phyloP scores from a whole-genome alignment of 2,797 vertebrate genomes.

The Alexandromys oeconomus region DNA sequence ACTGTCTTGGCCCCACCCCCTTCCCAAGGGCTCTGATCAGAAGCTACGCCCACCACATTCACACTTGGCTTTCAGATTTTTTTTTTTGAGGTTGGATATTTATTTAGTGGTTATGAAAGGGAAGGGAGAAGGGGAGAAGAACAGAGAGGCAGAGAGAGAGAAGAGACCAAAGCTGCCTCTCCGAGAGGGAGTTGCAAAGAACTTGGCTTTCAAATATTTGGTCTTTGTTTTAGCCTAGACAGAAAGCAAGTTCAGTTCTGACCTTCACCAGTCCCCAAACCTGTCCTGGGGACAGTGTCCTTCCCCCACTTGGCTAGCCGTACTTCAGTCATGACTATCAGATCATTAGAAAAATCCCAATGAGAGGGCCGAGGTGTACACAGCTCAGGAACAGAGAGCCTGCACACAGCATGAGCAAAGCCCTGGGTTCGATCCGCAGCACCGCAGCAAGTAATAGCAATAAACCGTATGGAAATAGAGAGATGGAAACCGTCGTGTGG shows the following conservation, averaged over 20 bases:
- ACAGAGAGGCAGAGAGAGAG: too few relatives aligned
- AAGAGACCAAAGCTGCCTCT: too few relatives aligned
- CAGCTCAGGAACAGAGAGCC: neutral
- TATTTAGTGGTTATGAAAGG: too few relatives aligned
- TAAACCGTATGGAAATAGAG: neutral
- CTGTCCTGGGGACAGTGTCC: neutral
- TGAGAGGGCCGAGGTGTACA: neutral
- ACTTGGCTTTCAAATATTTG: neutral
- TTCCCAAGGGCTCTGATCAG: neutral
- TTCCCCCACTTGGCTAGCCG: neutral
- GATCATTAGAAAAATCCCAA: neutral
- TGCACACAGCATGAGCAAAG: neutral
- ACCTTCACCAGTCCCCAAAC: neutral
- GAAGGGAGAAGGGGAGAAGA: too few relatives aligned
- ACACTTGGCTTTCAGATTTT: neutral
- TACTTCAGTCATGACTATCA: neutral
- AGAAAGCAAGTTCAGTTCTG: neutral
- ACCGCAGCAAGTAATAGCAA: neutral
- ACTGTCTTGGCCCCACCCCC: neutral
- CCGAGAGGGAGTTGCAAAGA: too few relatives aligned
- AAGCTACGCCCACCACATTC: too few relatives aligned
- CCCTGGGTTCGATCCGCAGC: neutral
- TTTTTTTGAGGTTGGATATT: too few relatives aligned
- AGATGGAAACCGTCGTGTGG: neutral
- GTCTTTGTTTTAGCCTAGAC: neutral